phyloP scores from a whole-genome alignment of 2,113 vertebrate genomes.

The Scatophagus argus region DNA sequence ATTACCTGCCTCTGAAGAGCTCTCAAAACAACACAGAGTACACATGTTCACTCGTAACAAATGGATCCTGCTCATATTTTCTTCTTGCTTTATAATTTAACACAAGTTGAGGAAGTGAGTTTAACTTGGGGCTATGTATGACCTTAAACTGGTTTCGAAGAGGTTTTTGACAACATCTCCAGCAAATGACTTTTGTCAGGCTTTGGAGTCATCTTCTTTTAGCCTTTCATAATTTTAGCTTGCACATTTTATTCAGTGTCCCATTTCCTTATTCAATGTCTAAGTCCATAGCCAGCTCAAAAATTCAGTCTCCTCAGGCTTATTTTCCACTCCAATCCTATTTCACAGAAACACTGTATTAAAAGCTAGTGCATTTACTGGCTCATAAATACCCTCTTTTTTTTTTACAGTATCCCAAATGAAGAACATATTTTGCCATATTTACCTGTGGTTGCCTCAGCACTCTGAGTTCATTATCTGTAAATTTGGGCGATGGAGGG shows the following conservation, averaged over 20 bases:
- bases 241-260: slow-evolving; percentile 47
- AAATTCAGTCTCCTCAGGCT: slow-evolving; percentile 44
- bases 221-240: slow-evolving; percentile 52
- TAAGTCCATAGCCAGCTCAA: slow-evolving; percentile 33
- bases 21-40: slow-evolving; percentile 48
- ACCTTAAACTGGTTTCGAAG: slow-evolving; percentile 53
- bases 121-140: slow-evolving; percentile 35
- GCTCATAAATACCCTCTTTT: slow-evolving; percentile 36
- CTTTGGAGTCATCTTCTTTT: slow-evolving; percentile 55
- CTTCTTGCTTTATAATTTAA: slow-evolving; percentile 21
- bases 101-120: slow-evolving; percentile 28
- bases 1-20: slow-evolving; percentile 46
- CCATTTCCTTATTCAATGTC: slow-evolving; percentile 58
- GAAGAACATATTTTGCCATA: slow-evolving; percentile 48
- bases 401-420: slow-evolving; percentile 51
- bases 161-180: slow-evolving; percentile 42
- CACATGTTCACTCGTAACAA: slow-evolving; percentile 32
- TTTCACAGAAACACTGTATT: slow-evolving; percentile 56
- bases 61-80: slow-evolving; percentile 3
- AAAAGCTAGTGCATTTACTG: slow-evolving; percentile 38
- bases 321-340: slow-evolving; percentile 56
- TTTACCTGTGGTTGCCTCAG: slow-evolving; percentile 65
- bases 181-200: slow-evolving; percentile 54
- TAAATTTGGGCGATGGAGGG: slow-evolving; percentile 44
- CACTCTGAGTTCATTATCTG: slow-evolving; percentile 60